Conservation (phyloP, 1,140 invertebrate genomes). For the Orchesella cincta region DNA sequence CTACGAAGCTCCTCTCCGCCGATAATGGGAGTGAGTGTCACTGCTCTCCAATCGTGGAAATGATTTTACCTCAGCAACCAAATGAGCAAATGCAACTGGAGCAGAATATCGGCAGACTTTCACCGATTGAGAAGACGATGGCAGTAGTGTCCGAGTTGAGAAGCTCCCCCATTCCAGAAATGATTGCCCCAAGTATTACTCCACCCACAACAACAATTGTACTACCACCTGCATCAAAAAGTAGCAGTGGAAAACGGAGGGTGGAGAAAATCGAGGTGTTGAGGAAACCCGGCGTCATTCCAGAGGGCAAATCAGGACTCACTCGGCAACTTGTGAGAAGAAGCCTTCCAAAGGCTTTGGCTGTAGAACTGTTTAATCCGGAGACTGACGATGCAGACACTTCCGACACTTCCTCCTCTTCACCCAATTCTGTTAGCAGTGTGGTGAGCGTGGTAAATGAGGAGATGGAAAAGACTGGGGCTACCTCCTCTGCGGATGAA, state of each 20-base stretch:
- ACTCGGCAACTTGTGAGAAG: slow-evolving; percentile 44
- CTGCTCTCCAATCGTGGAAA: too few species aligned
- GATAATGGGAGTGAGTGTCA: too few species aligned
- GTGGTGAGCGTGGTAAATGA: slow-evolving; percentile 69
- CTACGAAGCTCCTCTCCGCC: background rate
- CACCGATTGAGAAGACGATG: too few species aligned
- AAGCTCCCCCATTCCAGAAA: background rate
- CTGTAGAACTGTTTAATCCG: slow-evolving; percentile 83
- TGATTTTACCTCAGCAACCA: too few species aligned
- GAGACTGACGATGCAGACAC: slow-evolving; percentile 82
- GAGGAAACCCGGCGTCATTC: slow-evolving; percentile 42
- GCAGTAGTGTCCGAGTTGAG: background rate
- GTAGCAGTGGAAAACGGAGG: slow-evolving; percentile 17
- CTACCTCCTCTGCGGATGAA: slow-evolving; percentile 33
- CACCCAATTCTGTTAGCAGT: slow-evolving; percentile 80
- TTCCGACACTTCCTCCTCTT: slow-evolving; percentile 81
- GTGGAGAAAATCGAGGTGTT: slow-evolving; percentile 49
- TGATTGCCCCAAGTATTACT: background rate
- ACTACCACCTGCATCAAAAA: slow-evolving; percentile 14
- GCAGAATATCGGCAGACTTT: too few species aligned
- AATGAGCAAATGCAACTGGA: background rate
- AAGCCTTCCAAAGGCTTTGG: slow-evolving; percentile 69
- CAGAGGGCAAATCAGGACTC: slow-evolving; percentile 31
- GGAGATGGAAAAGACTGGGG: slow-evolving; percentile 20
- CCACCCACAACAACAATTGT: slow-evolving; percentile 21